Evolutionary conservation across 2,888 invertebrate genomes (phyloP).

Genomic region (Drosophila antonietae): DNA sequence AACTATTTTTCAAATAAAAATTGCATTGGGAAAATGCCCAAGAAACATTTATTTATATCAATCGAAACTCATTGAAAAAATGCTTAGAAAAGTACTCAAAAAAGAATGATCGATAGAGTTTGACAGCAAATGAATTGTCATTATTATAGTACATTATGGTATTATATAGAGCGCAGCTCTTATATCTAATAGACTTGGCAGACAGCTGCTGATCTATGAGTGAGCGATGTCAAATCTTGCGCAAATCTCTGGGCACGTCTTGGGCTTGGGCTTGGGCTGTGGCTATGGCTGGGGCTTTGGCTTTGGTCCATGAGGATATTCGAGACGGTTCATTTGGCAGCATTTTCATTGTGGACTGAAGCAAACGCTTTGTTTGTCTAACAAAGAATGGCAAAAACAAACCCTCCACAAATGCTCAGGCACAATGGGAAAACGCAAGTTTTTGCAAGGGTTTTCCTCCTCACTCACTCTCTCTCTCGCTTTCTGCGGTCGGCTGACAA

Average conservation of each 20-base stretch:
- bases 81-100: background rate
- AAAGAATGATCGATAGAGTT: background rate
- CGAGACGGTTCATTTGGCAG: slow-evolving; percentile 67
- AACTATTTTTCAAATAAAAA: background rate
- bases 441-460: slow-evolving; percentile 59
- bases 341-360: slow-evolving; percentile 39
- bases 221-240: slow-evolving; percentile 26
- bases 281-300: slow-evolving; percentile 2
- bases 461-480: slow-evolving; percentile 37
- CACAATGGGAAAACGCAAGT: slow-evolving; percentile 27
- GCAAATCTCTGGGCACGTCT: slow-evolving; percentile 32
- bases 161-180: background rate
- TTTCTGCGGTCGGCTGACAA: slow-evolving; percentile 38
- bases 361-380: slow-evolving; percentile 59
- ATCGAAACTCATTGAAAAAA: background rate
- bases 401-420: slow-evolving; percentile 53
- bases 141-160: background rate
- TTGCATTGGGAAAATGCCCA: background rate
- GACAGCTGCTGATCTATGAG: slow-evolving; percentile 18
- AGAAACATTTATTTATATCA: background rate
- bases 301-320: slow-evolving; percentile 14
- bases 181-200: background rate
- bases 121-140: background rate
- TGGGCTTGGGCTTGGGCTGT: slow-evolving; percentile 13
- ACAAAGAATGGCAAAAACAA: slow-evolving; percentile 71